Conservation (phyloP, 2,888 invertebrate genomes). For the Brenthis hecate region DNA sequence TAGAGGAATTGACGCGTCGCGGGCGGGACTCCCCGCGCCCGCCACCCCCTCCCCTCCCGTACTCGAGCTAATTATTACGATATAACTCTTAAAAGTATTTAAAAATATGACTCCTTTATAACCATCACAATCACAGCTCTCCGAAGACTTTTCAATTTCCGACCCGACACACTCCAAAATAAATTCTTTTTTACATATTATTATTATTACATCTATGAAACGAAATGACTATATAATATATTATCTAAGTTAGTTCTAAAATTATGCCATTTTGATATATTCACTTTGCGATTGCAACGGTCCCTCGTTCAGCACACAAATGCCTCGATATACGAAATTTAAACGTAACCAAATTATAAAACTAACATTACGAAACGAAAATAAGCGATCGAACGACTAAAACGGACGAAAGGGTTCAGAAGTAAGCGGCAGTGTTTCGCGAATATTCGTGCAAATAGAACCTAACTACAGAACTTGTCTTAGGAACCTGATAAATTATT, state of each 20-base stretch:
- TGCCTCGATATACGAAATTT: conserved; percentile 78
- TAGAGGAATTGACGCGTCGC: conserved; percentile 31
- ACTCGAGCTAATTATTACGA: conserved; percentile 57
- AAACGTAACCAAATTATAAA: conserved; percentile 66
- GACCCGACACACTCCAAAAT: conserved; percentile 78
- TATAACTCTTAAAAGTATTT: conserved; percentile 79
- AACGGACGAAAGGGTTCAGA: conserved; percentile 66
- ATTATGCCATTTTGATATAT: conserved; percentile 82
- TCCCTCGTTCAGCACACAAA: conserved; percentile 80
- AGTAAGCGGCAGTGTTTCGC: conserved; percentile 80
- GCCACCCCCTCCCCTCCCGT: conserved; percentile 17
- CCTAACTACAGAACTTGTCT: conserved; percentile 81
- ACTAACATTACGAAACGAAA: conserved; percentile 66
- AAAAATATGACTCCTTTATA: conserved; percentile 82
- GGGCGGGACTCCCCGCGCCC: conserved; percentile 31
- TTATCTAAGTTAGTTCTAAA: conserved; percentile 80
- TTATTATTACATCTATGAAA: conserved; percentile 74
- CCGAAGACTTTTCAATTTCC: conserved; percentile 80
- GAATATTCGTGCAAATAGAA: conserved; percentile 80
- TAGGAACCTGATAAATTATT: conserved; percentile 83
- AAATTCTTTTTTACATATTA: conserved; percentile 74
- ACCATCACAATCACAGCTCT: conserved; percentile 81
- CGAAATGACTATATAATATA: conserved; percentile 81
- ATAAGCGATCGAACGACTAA: conserved; percentile 71
- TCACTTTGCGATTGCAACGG: conserved; percentile 82